These are phyloP conservation scores for Nomada ferruginata DNA, from an alignment of 2,888 invertebrate species.

Conservation along the genomic window DNA sequence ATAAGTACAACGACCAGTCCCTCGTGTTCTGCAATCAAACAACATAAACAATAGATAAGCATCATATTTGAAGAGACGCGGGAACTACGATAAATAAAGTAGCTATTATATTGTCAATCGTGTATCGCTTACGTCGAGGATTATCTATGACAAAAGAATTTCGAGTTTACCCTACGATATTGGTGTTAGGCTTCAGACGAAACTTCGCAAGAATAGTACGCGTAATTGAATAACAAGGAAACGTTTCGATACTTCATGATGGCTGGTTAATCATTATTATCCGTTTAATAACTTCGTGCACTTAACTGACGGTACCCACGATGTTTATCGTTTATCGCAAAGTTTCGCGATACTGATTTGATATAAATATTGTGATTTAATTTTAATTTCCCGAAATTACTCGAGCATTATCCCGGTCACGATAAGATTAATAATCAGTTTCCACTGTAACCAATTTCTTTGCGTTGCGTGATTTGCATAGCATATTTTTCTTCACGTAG, in stretches of 20 bases:
- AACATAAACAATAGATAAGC: constrained; percentile 54
- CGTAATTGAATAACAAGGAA: not conserved
- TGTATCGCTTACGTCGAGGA: constrained; percentile 7
- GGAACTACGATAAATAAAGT: constrained; percentile 35
- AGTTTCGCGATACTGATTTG: not conserved
- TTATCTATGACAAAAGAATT: constrained; percentile 19
- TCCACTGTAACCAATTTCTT: not conserved
- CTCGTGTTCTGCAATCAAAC: constrained; percentile 87
- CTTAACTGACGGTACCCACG: not conserved
- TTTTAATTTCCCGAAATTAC: not conserved
- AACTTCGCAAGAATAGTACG: not conserved
- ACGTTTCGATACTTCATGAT: not conserved
- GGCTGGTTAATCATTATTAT: too few species aligned
- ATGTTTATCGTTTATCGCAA: not conserved
- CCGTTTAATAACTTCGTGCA: too few species aligned
- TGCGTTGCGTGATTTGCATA: constrained; percentile 8
- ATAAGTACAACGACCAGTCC: constrained; percentile 89
- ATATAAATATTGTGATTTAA: not conserved
- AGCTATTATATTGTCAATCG: constrained; percentile 8
- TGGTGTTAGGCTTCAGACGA: not conserved
- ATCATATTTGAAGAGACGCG: constrained; percentile 49
- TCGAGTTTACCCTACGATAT: constrained; percentile 9
- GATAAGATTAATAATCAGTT: not conserved
- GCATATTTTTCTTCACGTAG: constrained; percentile 22
- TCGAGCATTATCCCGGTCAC: not conserved